These are phyloP conservation scores for Nanorana parkeri DNA, from an alignment of 2,113 vertebrate genomes.

Conservation along the genomic window DNA sequence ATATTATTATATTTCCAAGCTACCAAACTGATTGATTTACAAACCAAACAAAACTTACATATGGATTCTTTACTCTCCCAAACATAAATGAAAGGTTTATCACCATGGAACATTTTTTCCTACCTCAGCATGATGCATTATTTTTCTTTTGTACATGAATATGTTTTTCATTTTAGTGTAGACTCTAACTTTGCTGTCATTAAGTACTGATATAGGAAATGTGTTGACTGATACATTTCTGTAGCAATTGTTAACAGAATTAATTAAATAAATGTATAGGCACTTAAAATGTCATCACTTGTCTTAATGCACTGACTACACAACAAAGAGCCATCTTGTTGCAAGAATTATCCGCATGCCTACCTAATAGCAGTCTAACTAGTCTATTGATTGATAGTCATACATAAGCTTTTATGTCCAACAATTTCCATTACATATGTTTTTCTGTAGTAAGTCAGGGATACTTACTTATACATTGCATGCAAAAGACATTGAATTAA, in stretches of 20 bases:
- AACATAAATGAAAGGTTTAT: no score
- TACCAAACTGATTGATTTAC: no score
- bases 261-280: conserved; percentile 4
- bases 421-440: background rate
- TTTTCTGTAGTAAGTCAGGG: background rate
- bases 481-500: background rate
- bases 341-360: background rate
- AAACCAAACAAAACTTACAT: no score
- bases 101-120: no score
- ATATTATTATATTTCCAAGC: no score
- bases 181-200: no score
- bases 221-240: conserved; percentile 3
- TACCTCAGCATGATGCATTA: no score
- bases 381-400: conserved; percentile 25
- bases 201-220: no score
- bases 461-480: background rate
- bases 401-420: background rate
- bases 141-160: no score
- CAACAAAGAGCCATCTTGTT: conserved; percentile 36
- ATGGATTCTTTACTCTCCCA: no score
- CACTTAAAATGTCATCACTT: conserved; percentile 54
- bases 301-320: background rate
- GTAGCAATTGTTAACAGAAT: conserved; percentile 7
- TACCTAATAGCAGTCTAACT: background rate
- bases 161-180: no score